Percentiles rank a stretch among this genome's conserved stretches.
These are phyloP conservation scores for Fregetta grallaria DNA, from an alignment of 2,113 vertebrate species.

Conservation along the genomic window DNA sequence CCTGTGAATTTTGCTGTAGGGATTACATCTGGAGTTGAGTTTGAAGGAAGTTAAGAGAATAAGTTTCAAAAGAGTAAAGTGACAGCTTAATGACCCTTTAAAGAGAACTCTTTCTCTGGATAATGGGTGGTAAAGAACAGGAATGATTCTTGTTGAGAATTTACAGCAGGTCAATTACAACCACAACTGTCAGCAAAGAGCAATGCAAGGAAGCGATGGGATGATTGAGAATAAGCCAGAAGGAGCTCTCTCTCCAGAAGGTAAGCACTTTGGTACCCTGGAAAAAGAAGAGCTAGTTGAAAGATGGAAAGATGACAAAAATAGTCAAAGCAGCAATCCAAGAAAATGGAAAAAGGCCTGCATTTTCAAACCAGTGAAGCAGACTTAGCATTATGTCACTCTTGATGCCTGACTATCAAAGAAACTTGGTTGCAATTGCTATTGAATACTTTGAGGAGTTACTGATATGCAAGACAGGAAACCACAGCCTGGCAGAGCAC, in stretches of 20 bases:
- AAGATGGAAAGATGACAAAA: neutral
- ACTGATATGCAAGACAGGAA: neutral
- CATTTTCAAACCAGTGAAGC: neutral
- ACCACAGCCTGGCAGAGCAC: neutral
- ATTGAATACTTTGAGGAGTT: neutral
- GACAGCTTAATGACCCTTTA: constrained; percentile 32
- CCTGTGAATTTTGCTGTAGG: constrained; percentile 40
- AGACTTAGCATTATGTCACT: neutral
- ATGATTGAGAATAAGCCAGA: neutral
- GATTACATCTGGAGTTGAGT: constrained; percentile 17
- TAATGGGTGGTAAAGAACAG: constrained; percentile 29
- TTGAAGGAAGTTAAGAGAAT: constrained; percentile 15
- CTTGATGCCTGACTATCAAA: neutral
- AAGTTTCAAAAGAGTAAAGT: constrained; percentile 30
- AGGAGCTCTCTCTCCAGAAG: neutral
- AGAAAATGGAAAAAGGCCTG: neutral
- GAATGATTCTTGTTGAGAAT: constrained; percentile 3
- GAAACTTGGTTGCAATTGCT: neutral
- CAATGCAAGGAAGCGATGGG: neutral
- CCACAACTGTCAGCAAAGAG: constrained; percentile 25
- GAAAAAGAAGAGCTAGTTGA: neutral
- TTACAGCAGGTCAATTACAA: constrained; percentile 50
- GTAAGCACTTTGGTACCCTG: neutral
- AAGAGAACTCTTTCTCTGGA: constrained; percentile 11
- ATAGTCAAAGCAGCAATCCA: neutral